These are phyloP conservation scores for Rhinoraja longicauda DNA, from an alignment of 2,797 vertebrate species.

Conservation along the genomic window DNA sequence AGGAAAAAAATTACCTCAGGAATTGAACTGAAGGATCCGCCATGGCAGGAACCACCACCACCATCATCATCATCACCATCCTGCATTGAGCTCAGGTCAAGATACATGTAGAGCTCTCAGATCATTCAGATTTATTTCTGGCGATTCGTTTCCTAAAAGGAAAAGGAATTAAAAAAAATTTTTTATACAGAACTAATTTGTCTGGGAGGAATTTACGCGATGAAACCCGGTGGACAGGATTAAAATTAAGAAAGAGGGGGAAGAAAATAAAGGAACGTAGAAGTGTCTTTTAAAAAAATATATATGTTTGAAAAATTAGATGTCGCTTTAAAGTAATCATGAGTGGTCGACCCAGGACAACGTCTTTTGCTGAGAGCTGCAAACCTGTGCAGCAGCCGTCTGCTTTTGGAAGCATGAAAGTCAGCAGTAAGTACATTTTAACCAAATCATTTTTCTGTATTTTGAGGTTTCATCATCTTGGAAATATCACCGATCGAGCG, in stretches of 20 bases:
- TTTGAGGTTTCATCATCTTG: not conserved
- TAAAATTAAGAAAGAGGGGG: constrained; percentile 40
- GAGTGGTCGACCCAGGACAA: constrained; percentile 97
- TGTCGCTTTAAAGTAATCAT: constrained; percentile 59
- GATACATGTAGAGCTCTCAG: constrained; percentile 43
- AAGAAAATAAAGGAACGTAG: constrained; percentile 43
- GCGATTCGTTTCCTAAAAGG: constrained; percentile 48
- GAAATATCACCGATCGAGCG: not conserved
- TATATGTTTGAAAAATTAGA: constrained; percentile 38
- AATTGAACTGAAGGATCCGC: constrained; percentile 58
- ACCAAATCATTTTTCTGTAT: not conserved
- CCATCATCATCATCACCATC: constrained; percentile 45
- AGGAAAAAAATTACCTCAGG: constrained; percentile 9
- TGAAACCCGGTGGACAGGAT: constrained; percentile 38
- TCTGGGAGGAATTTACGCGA: constrained; percentile 41
- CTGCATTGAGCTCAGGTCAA: constrained; percentile 58
- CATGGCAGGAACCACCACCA: constrained; percentile 58
- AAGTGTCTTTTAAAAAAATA: constrained; percentile 37
- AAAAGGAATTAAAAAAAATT: constrained; percentile 46
- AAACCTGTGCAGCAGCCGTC: constrained; percentile 97
- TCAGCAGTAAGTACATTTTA: constrained; percentile 87
- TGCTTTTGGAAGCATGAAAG: constrained; percentile 98
- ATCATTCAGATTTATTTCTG: constrained; percentile 40
- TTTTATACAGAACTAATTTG: constrained; percentile 25
- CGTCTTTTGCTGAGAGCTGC: constrained; percentile 98